Base-by-base conservation (phyloP, 2,888 invertebrate species). In the Philopedon plagiatum region DNA sequence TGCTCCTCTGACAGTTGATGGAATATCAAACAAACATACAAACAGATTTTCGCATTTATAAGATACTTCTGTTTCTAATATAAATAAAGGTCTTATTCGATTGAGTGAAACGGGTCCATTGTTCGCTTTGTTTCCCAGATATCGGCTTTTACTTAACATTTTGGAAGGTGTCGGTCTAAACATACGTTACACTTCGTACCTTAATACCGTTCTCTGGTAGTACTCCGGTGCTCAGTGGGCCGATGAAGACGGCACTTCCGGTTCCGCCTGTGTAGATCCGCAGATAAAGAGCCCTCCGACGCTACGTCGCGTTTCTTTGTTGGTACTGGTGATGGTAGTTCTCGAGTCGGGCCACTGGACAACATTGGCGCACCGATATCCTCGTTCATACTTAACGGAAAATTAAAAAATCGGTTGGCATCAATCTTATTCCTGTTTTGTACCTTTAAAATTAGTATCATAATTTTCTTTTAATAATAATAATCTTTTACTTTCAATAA, bases 221-320 rank as follows among this genome's bases (percentile, higher is more conserved):
- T 54, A 29, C 29, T 13, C n/a, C n/a, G n/a, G 13, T 29, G 23
- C 26, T 13, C 51, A 54, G 51, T 54, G 51, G 29, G 51, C 29
- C 51, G 51, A 26, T 29, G 51, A 54, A 54, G 51, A 54, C 51
- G 51, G 51, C 9, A 29, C 29, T 54, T 54, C 51, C 51, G 51
- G 51, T 54, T 54, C 51, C 51, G 51, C 51, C 51, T 54, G 51
- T 54, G 51, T 54, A 51, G 51, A 54, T 54, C 51, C 29, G 18
- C 51, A 29, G 51, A 51, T 51, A 51, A 54, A 54, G 23, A 29
- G 23, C 15, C 51, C 51, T 23, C 23, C 51, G 26, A 23, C 23
- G 21, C 26, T n/a, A 15, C 23, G 23, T 54, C 51, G 51, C 29
- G 7, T 54, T 54, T 54, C 29, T 29, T 51, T 51, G 23, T 29